A percentile compares a stretch with the other conserved stretches of the same genome.
These are phyloP conservation scores for Magallana gigas DNA, from an alignment of 1,140 invertebrate species.

Conservation along the genomic window DNA sequence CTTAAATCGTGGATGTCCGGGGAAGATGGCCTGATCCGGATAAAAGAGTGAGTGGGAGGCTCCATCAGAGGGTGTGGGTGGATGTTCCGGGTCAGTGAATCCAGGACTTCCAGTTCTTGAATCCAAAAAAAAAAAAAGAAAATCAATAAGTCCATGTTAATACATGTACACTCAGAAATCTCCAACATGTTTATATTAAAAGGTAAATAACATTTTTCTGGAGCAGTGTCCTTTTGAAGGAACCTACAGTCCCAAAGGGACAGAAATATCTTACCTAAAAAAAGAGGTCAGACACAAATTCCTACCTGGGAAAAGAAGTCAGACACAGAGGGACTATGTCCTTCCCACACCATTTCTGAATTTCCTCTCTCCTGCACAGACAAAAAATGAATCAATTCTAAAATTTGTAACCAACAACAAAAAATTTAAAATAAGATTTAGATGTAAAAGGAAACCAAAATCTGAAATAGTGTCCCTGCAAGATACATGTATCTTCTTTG, in stretches of 20 bases:
- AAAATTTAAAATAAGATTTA: not conserved
- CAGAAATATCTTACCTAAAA: constrained; percentile 85
- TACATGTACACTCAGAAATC: too few species aligned
- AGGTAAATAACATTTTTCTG: too few species aligned
- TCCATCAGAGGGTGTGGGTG: constrained; percentile 83
- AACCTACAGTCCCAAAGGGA: too few species aligned
- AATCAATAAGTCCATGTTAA: not conserved
- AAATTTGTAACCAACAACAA: not conserved
- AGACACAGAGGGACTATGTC: constrained; percentile 94
- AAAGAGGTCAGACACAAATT: constrained; percentile 92
- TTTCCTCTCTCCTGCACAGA: constrained; percentile 87
- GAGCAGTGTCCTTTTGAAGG: too few species aligned
- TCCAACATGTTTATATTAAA: not conserved
- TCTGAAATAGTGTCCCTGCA: not conserved
- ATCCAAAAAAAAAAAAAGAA: constrained; percentile 50
- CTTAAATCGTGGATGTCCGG: constrained; percentile 94
- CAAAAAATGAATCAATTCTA: not conserved
- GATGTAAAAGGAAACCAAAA: not conserved
- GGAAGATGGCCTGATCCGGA: constrained; percentile 95
- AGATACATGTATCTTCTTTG: too few species aligned
- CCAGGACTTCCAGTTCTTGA: constrained; percentile 90
- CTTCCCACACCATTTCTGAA: constrained; percentile 84
- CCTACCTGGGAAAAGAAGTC: constrained; percentile 92
- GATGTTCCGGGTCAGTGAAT: constrained; percentile 91
- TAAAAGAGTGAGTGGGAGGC: constrained; percentile 94